Conservation (phyloP, 2,113 vertebrate genomes). For the Dipodomys stephensi region DNA sequence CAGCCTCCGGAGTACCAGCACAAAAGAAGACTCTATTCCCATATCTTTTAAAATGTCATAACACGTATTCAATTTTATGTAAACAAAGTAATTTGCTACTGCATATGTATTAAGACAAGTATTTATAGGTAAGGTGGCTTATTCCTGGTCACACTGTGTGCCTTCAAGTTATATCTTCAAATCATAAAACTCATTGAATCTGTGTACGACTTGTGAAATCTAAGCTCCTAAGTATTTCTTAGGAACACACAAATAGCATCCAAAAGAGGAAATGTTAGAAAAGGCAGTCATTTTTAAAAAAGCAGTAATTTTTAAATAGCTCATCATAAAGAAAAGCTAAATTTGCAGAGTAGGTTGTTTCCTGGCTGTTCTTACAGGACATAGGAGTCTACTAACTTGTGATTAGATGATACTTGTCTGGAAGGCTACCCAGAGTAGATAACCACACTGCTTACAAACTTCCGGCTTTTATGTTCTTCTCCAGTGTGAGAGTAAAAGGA, state of each 20-base stretch:
- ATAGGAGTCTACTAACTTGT: background rate
- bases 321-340: conserved; percentile 3
- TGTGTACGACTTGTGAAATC: too few relatives aligned
- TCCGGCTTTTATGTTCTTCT: conserved; percentile 5
- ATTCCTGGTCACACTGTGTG: background rate
- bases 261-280: too few relatives aligned
- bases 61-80: background rate
- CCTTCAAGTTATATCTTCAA: conserved; percentile 70
- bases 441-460: background rate
- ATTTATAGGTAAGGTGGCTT: too few relatives aligned
- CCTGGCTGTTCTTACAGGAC: background rate
- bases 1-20: too few relatives aligned
- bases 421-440: background rate
- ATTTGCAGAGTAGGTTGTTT: conserved; percentile 39
- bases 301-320: background rate
- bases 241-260: background rate
- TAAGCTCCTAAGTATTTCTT: conserved; percentile 34
- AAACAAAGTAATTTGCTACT: background rate
- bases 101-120: background rate
- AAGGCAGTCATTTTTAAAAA: too few relatives aligned
- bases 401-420: background rate
- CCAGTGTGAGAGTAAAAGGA: background rate
- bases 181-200: background rate
- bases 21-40: background rate
- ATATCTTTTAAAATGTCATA: conserved; percentile 14